Conservation (phyloP, 2,797 vertebrate genomes). For the Buceros bicornis region DNA sequence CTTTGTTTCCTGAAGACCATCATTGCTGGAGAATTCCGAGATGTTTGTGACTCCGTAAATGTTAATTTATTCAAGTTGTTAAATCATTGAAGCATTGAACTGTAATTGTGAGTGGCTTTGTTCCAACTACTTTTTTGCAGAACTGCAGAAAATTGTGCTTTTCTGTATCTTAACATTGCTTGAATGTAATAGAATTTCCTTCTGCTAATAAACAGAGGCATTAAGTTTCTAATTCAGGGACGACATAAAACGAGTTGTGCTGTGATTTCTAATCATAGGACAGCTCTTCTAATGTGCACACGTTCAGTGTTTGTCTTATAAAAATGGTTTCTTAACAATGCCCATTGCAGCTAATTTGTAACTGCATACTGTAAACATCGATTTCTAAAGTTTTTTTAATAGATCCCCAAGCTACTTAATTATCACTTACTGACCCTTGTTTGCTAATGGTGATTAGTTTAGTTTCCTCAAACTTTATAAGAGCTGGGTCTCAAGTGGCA, state of each 20-base stretch:
- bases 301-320: conserved; percentile 50
- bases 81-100: conserved; percentile 31
- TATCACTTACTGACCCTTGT: conserved; percentile 74
- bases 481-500: conserved; percentile 32
- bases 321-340: conserved; percentile 69
- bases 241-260: conserved; percentile 75
- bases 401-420: conserved; percentile 82
- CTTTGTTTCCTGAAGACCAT: not conserved
- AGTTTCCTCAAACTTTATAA: conserved; percentile 45
- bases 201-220: conserved; percentile 59
- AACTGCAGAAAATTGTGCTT: conserved; percentile 14
- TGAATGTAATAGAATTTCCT: conserved; percentile 48
- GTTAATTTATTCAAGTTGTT: not conserved
- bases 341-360: conserved; percentile 76
- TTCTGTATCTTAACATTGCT: conserved; percentile 22
- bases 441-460: conserved; percentile 66
- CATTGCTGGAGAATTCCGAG: not conserved
- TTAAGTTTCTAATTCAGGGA: conserved; percentile 76
- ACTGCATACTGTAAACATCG: conserved; percentile 68
- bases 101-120: conserved; percentile 41
- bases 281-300: conserved; percentile 40
- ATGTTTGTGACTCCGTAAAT: not conserved
- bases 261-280: conserved; percentile 68
- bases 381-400: conserved; percentile 79
- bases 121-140: conserved; percentile 18